Base-by-base conservation (phyloP, 2,113 vertebrate genomes). In the Lagopus leucura region DNA sequence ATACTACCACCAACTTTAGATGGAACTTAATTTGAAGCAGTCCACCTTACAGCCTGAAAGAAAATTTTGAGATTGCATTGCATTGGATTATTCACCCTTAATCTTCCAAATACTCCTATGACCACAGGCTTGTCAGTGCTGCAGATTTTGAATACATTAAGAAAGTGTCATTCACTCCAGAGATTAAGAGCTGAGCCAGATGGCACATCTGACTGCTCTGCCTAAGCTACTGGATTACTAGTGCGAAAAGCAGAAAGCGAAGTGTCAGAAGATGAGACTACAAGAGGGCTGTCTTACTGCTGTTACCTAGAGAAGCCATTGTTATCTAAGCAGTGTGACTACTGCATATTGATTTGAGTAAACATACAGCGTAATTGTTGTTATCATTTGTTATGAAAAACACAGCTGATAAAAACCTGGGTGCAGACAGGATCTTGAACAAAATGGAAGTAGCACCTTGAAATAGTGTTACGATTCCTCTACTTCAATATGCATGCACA, bases 151-250 rank as follows among this genome's bases (percentile, higher is more conserved):
- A 90, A 87, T 75, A 79, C 8, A 87, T 78, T 84, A 38, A 55
- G 82, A 61, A 76, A 81, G 27, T 58, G 16, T 13, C 70, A 92
- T 60, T 57, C 34, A 47, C 42, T 72, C 16, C 55, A 18, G 84
- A 78, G 52, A 67, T 24, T 87, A 61, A 89, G 57, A 89, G 42
- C 73, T 69, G 43, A 93, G 74, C 52, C 74, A 93, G 83, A 95
- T 60, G 89, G 57, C 61, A 83, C 36, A 92, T 81, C 80, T 94
- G 77, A 89, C 57, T 84, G 73, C 1, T 0, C 43, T 84, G 36
- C 43, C 34, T 86, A 52, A 91, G 73, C 65, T 48, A 79, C 65
- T 45, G 47, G 47, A 78, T 63, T 67, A 40, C 60, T 72, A 66
- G 52, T 84, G 30, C 30, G 66, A 84, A 86, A 93, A 84, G 34